Base-by-base conservation (phyloP, 2,113 vertebrate genomes). In the Epinephelus moara region DNA sequence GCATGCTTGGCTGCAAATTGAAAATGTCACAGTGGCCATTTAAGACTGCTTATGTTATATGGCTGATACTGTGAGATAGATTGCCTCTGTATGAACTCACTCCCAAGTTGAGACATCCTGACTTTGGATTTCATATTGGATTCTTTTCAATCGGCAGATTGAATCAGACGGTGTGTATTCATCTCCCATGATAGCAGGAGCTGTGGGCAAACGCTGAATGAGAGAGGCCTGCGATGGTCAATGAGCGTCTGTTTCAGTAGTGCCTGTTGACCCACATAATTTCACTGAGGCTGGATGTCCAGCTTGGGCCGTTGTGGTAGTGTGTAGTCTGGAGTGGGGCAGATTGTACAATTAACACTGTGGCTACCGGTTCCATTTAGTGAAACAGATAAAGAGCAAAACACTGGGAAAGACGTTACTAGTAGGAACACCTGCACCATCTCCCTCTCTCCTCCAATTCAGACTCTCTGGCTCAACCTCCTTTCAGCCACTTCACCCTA, bases 11-110 rank as follows among this genome's bases (percentile, higher is more conserved):
- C 37, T 80, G 85, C 85, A 88, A 85, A 89, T 82, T 78, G 78
- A 88, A 92, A 89, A 92, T 90, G 87, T 86, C 84, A 83, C 63
- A 21, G 57, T 66, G 70, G 66, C 75, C 15, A 15, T 90, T 88
- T 86, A 71, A 91, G 84, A 82, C 53, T 57, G 67, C 74, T 85
- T 77, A 80, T 72, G 78, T 75, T 84, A 78, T 64, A 77, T 49
- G 75, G 53, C 55, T 63, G 78, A 75, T 78, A 50, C 25, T 60
- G 53, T 72, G 80, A 84, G 80, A 87, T 30, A 73, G 75, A 79
- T 60, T 78, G 84, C 69, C 37, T 75, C 40, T 2, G 67, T 75
- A 82, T 84, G 60, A 87, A 82, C 78, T 84, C 63, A 25, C 78
- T 92, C 66, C 61, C 59, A 78, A 84, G 83, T 70, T 81, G 67